A percentile compares a stretch with the other conserved stretches of the same genome.
These are phyloP conservation scores for Irena cyanogastra DNA, from an alignment of 2,113 vertebrate species.

Conservation along the genomic window DNA sequence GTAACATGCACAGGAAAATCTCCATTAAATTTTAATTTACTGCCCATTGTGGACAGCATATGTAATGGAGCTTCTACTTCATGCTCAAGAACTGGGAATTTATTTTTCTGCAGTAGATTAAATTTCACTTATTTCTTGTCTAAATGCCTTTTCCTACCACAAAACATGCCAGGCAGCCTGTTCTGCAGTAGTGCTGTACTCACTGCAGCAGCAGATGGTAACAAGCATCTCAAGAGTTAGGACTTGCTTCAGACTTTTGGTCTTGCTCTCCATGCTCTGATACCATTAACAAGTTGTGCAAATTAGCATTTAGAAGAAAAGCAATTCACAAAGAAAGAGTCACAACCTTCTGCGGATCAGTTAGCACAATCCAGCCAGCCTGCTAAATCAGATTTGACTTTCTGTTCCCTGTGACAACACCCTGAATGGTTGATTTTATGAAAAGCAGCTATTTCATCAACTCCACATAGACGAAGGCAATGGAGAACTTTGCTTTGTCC, in stretches of 20 bases:
- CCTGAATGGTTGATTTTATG: neutral
- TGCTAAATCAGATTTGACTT: slow-evolving; percentile 11
- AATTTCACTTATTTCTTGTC: neutral
- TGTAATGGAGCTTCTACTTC: neutral
- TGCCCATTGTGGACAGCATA: neutral
- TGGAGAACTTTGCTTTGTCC: neutral
- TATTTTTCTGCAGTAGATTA: neutral
- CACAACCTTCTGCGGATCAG: neutral
- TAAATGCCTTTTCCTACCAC: neutral
- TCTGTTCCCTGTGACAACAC: neutral
- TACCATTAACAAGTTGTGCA: neutral
- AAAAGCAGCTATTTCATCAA: neutral
- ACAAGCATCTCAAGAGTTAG: neutral
- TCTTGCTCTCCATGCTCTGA: neutral
- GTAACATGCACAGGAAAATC: neutral
- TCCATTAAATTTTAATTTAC: neutral
- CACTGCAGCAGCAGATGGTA: neutral
- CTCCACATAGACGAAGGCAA: neutral
- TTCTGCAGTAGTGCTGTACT: neutral
- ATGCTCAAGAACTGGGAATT: neutral
- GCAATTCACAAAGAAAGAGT: neutral
- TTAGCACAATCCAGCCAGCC: neutral
- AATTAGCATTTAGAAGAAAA: neutral
- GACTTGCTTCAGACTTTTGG: neutral
- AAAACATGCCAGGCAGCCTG: neutral